Base-by-base conservation (phyloP, 2,113 vertebrate genomes). In the Anolis sagrei region DNA sequence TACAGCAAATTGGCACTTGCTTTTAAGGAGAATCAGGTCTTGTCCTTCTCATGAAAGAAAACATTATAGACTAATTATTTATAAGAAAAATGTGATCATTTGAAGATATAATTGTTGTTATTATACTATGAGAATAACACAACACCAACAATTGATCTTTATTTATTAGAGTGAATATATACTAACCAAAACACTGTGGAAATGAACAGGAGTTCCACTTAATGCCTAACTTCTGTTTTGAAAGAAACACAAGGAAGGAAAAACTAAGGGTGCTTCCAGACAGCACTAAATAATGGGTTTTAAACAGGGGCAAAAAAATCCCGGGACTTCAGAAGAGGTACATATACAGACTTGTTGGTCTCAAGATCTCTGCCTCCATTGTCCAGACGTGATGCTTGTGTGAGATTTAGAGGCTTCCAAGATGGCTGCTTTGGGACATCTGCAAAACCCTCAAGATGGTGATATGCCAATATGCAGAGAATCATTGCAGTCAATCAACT, bases 1-100 rank as follows among this genome's bases (percentile, higher is more conserved):
- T 84, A 84, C 32, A 51, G 54, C 64, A 76, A 81, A 82, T 82
- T 87, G 77, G 74, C 49, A 81, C 51, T 62, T 74, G 69, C 39
- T 86, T 58, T 72, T 82, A 78, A 72, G 23, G 51, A 70, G 75
- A 83, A 82, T 73, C 44, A 82, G 80, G 61, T 44, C 39, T 51
- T 49, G 51, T 62, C 68, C 39, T 87, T 79, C 81, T 79, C 25
- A 14, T 36, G 76, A 79, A 73, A 73, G 14, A 18, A 48, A 87
- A 64, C 66, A 27, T 32, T 76, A 64, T 8, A 23, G 29, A 72
- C 10, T 19, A 23, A 44, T 27, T 66, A 62, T 77, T 76, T 64
- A 36, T 49, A 21, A 54, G 68, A 70, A 1, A 36, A 19, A 51
- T 74, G 23, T 48, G 25, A 16, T 36, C 29, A 27, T 64, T 64